A percentile compares a stretch with the other conserved stretches of the same genome.
Evolutionary conservation across 2,113 vertebrate species (phyloP).

Genomic region (Stercorarius parasiticus): DNA sequence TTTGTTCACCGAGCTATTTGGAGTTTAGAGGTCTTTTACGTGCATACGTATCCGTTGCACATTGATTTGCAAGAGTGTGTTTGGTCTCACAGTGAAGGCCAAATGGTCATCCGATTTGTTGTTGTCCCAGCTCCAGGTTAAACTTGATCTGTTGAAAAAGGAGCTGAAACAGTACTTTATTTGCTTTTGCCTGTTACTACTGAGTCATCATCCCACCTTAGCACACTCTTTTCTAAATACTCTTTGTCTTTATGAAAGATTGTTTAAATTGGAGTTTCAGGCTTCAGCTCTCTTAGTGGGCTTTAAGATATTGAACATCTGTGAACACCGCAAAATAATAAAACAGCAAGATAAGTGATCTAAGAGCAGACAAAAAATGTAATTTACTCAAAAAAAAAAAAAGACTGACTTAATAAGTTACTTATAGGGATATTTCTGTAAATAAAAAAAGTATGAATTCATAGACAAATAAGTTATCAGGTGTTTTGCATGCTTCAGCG

Average conservation of each 20-base stretch:
- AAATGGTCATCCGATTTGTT: background rate
- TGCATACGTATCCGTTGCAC: background rate
- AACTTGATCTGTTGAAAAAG: background rate
- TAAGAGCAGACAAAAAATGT: background rate
- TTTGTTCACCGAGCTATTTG: background rate
- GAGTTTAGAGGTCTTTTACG: background rate
- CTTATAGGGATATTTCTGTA: background rate
- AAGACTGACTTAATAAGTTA: background rate
- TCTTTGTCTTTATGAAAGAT: background rate
- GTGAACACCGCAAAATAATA: background rate
- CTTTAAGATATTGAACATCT: background rate
- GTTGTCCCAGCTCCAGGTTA: background rate
- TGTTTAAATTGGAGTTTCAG: background rate
- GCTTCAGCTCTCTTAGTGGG: background rate
- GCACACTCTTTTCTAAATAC: background rate
- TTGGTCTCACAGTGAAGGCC: background rate
- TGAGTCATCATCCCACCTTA: background rate
- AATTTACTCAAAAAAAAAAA: background rate
- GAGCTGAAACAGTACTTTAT: background rate
- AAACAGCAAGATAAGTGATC: background rate
- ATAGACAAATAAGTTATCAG: background rate
- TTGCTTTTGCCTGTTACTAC: slow-evolving; percentile 7
- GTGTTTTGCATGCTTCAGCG: background rate
- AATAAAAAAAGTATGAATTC: background rate
- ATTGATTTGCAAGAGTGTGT: background rate